phyloP scores from a whole-genome alignment of 2,113 vertebrate genomes.

The Microtus richardsoni region DNA sequence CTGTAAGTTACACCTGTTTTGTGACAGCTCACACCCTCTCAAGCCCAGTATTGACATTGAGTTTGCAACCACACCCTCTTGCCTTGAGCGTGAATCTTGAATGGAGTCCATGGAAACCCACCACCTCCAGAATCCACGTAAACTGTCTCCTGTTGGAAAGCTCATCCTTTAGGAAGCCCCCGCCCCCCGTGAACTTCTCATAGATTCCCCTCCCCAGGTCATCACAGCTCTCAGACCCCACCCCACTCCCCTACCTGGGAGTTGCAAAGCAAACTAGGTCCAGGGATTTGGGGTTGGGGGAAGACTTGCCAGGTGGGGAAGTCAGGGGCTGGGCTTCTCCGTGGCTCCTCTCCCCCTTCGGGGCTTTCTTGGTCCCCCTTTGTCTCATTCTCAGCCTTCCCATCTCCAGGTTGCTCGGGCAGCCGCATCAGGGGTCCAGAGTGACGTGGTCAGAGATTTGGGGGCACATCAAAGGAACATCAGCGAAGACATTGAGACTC shows the following conservation, averaged over 20 bases:
- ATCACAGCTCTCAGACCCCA: slow-evolving; percentile 4
- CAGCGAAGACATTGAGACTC: slow-evolving; percentile 75
- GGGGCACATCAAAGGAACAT: slow-evolving; percentile 83
- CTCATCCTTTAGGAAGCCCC: not conserved
- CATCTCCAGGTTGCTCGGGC: slow-evolving; percentile 84
- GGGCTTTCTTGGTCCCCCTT: slow-evolving; percentile 78
- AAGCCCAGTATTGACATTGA: not conserved
- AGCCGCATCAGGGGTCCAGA: slow-evolving; percentile 85
- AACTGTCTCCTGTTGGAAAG: not conserved
- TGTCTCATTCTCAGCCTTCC: slow-evolving; percentile 83
- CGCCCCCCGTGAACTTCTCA: not conserved
- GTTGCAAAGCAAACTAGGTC: not conserved
- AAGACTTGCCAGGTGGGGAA: slow-evolving; percentile 87
- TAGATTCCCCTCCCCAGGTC: not conserved
- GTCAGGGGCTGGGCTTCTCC: slow-evolving; percentile 79
- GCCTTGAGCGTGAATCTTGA: not conserved
- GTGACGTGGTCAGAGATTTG: slow-evolving; percentile 52
- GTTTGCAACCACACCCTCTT: not conserved
- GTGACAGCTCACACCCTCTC: not conserved
- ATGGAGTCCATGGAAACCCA: not conserved
- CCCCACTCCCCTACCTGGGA: slow-evolving; percentile 70
- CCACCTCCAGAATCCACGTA: not conserved
- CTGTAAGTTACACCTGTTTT: not conserved
- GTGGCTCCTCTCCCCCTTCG: slow-evolving; percentile 80
- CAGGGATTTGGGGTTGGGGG: slow-evolving; percentile 56